Evolutionary conservation across 92 coral and sea anemone genomes (phyloP).

Genomic region (Actinernus sp.): DNA sequence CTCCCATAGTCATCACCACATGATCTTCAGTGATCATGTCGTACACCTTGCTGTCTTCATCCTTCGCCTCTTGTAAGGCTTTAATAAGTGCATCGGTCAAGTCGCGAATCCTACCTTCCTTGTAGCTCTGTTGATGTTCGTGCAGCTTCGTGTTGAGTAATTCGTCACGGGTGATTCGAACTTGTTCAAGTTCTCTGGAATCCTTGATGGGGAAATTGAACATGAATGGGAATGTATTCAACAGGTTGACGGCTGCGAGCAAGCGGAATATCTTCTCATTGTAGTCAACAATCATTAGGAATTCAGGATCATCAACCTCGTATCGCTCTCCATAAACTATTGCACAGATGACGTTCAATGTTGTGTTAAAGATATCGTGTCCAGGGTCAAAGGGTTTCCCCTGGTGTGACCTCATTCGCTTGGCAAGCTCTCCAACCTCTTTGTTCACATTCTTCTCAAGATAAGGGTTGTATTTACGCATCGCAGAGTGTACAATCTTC

Average conservation of each 20-base stretch:
- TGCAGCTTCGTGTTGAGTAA: conserved; percentile 60
- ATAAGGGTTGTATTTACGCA: conserved; percentile 63
- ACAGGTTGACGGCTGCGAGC: conserved; percentile 52
- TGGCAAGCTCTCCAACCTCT: conserved; percentile 46
- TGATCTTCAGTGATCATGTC: conserved; percentile 58
- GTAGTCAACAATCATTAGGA: conserved; percentile 64
- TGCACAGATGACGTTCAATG: conserved; percentile 80
- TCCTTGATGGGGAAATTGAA: conserved; percentile 51
- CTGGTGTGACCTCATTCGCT: conserved; percentile 36
- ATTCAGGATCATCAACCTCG: conserved; percentile 78
- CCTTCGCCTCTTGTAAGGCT: conserved; percentile 49
- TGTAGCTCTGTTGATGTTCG: conserved; percentile 62
- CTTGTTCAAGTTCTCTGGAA: conserved; percentile 4
- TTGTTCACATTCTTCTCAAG: conserved; percentile 37
- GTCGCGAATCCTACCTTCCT: conserved; percentile 63
- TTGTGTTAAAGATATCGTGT: conserved; percentile 50
- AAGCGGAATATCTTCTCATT: conserved; percentile 62
- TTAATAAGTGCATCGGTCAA: conserved; percentile 79
- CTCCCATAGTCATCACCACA: conserved; percentile 58
- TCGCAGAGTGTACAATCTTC: conserved; percentile 75
- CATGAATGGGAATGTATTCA: conserved; percentile 74
- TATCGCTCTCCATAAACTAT: conserved; percentile 79
- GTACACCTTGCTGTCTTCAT: conserved; percentile 20
- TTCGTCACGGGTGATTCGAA: conserved; percentile 47
- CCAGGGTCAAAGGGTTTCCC: conserved; percentile 71